Evolutionary conservation across 2,888 invertebrate genomes (phyloP).

Genomic region (Dasysyrphus albostriatus): DNA sequence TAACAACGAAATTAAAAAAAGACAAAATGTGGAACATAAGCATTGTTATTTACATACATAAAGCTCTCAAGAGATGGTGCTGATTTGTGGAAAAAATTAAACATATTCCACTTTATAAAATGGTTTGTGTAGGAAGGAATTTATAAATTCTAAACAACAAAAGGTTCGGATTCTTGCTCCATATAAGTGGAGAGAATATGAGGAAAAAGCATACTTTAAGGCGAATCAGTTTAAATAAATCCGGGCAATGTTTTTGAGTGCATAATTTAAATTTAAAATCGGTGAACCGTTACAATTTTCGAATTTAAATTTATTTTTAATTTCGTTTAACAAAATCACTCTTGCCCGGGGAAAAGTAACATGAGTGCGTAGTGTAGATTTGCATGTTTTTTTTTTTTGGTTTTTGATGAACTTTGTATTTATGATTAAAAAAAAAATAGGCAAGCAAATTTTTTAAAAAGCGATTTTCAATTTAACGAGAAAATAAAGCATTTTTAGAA

Average conservation of each 20-base stretch:
- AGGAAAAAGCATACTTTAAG: conserved; percentile 68
- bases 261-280: not conserved
- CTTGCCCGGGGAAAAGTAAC: conserved; percentile 60
- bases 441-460: conserved; percentile 6
- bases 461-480: not conserved
- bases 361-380: not conserved
- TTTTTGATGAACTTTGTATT: not conserved
- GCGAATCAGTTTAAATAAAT: conserved; percentile 68
- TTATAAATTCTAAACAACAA: conserved; percentile 18
- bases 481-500: not conserved
- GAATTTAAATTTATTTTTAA: not conserved
- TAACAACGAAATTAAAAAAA: not conserved
- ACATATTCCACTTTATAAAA: not conserved
- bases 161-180: conserved; percentile 54
- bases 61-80: conserved; percentile 83
- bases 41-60: conserved; percentile 60
- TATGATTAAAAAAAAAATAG: not conserved
- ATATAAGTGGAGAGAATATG: conserved; percentile 34
- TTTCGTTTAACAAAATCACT: conserved; percentile 9
- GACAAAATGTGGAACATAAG: conserved; percentile 8
- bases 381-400: conserved; percentile 13
- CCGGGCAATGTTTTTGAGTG: conserved; percentile 60
- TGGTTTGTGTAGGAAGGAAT: conserved; percentile 44
- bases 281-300: not conserved
- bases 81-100: conserved; percentile 73